Conservation (phyloP, 1,140 invertebrate genomes). For the Lordiphosa stackelbergi region DNA sequence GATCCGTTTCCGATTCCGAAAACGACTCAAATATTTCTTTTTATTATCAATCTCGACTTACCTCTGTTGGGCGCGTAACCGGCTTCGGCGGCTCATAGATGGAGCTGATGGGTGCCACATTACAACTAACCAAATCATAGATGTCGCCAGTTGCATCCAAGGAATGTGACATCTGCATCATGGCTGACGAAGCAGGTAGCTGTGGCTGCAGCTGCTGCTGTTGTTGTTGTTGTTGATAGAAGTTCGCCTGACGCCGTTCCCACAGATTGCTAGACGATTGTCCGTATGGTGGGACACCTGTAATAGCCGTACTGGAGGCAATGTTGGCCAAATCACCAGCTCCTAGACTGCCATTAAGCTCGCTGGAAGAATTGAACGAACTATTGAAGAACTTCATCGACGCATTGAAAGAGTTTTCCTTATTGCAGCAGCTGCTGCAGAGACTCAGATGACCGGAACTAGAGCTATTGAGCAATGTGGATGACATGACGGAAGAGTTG, state of each 20-base stretch:
- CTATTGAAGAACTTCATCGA: conserved; percentile 45
- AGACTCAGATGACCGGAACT: conserved; percentile 26
- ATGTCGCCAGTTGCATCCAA: conserved; percentile 13
- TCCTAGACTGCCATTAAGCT: conserved; percentile 49
- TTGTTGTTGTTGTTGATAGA: conserved; percentile 36
- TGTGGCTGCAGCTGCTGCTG: conserved; percentile 14
- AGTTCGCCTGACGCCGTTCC: conserved; percentile 47
- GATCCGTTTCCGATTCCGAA: too few relatives aligned
- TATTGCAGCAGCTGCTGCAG: conserved; percentile 38
- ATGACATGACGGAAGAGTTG: conserved; percentile 38
- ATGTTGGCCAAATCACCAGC: conserved; percentile 28
- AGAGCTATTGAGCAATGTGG: conserved; percentile 45
- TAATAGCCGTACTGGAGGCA: conserved; percentile 30
- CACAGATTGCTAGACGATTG: conserved; percentile 48
- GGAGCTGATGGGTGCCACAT: conserved; percentile 35
- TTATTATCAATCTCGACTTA: too few relatives aligned
- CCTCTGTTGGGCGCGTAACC: conserved; percentile 76
- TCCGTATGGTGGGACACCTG: conserved; percentile 15
- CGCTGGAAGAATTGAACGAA: conserved; percentile 61
- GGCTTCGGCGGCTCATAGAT: conserved; percentile 76
- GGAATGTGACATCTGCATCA: neutral
- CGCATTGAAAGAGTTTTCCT: conserved; percentile 55
- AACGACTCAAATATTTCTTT: too few relatives aligned
- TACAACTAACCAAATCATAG: conserved; percentile 43
- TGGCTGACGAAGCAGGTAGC: neutral